Conservation (phyloP, 1,140 invertebrate species). For the Orius insidiosus region DNA sequence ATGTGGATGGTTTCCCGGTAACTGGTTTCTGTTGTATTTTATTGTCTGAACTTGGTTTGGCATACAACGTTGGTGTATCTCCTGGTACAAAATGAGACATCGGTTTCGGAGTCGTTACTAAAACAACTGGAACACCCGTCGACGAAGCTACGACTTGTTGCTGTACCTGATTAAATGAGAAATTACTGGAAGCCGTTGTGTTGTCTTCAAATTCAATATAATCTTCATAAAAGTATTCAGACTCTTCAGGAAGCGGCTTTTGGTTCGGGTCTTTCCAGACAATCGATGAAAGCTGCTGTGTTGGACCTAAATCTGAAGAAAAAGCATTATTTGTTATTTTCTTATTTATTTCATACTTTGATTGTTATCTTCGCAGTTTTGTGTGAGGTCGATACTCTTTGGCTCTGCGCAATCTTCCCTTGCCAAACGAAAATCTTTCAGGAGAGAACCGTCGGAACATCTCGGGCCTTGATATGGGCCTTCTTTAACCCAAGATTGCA, state of each 20-base stretch:
- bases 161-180: constrained; percentile 24
- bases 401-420: constrained; percentile 41
- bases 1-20: constrained; percentile 32
- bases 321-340: not conserved
- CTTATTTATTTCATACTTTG: constrained; percentile 12
- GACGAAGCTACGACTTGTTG: constrained; percentile 10
- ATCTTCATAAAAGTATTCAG: constrained; percentile 65
- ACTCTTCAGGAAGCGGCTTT: constrained; percentile 44
- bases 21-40: constrained; percentile 22
- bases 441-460: constrained; percentile 53
- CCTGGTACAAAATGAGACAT: constrained; percentile 30
- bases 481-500: constrained; percentile 58
- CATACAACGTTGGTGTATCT: constrained; percentile 47
- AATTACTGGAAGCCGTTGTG: constrained; percentile 24
- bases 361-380: constrained; percentile 44
- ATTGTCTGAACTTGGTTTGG: constrained; percentile 20
- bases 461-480: constrained; percentile 44
- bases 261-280: constrained; percentile 9
- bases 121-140: not conserved
- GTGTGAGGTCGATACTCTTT: constrained; percentile 33
- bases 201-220: constrained; percentile 52
- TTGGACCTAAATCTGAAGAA: constrained; percentile 13
- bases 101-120: constrained; percentile 13
- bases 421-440: constrained; percentile 44
- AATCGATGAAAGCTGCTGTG: constrained; percentile 11